A percentile compares a stretch with the other conserved stretches of the same genome.
Conservation (phyloP, 2,113 vertebrate genomes). For the Actenoides hombroni region DNA sequence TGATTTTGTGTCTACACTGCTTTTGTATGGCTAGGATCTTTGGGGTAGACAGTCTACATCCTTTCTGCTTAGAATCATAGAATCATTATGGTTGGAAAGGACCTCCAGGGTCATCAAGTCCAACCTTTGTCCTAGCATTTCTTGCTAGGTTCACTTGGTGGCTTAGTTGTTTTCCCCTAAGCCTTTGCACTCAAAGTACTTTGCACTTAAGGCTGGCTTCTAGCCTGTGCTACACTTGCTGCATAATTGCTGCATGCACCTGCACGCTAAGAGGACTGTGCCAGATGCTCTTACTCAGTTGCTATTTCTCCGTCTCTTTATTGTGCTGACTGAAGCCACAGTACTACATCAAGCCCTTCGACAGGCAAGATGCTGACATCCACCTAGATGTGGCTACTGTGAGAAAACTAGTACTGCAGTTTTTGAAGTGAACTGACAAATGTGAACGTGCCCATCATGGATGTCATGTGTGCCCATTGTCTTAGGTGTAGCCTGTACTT, state of each 20-base stretch:
- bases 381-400: too few species aligned
- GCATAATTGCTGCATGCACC: background rate
- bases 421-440: too few species aligned
- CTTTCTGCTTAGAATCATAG: too few species aligned
- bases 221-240: background rate
- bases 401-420: too few species aligned
- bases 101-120: too few species aligned
- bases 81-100: too few species aligned
- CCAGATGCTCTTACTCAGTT: background rate
- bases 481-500: too few species aligned
- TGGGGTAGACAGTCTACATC: background rate
- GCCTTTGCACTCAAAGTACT: background rate
- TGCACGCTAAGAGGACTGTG: background rate
- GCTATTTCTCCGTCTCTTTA: background rate
- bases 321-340: background rate
- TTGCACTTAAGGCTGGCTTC: background rate
- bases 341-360: too few species aligned
- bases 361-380: too few species aligned
- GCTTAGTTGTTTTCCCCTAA: background rate
- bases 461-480: too few species aligned
- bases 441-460: too few species aligned
- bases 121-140: too few species aligned
- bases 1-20: background rate
- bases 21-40: background rate
- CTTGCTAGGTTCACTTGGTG: background rate